Percentiles rank a stretch among this genome's conserved stretches.
Evolutionary conservation across 1,140 invertebrate species (phyloP).

Genomic region (Helicoverpa zea): DNA sequence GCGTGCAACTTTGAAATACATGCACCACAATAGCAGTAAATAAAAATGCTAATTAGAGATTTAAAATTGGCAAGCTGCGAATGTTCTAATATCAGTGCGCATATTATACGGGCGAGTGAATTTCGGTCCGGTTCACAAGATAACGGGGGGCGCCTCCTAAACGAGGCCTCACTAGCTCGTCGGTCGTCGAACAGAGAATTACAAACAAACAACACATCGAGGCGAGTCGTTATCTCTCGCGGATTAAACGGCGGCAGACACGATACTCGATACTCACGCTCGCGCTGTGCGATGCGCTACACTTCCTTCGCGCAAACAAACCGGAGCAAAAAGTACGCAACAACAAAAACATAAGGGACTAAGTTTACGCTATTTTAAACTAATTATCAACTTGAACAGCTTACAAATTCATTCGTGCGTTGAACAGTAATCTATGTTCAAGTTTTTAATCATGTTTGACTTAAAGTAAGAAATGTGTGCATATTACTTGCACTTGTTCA

Average conservation of each 20-base stretch:
- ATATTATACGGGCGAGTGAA: conserved; percentile 78
- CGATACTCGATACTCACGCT: conserved; percentile 55
- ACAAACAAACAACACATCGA: conserved; percentile 79
- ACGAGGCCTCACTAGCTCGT: conserved; percentile 75
- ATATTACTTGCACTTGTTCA: too few species aligned
- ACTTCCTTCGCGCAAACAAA: conserved; percentile 57
- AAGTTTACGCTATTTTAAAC: background rate
- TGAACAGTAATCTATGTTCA: too few species aligned
- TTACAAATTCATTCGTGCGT: background rate
- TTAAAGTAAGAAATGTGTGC: too few species aligned
- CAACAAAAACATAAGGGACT: conserved; percentile 23
- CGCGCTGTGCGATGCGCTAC: conserved; percentile 51
- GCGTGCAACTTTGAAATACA: background rate
- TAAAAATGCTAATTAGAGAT: conserved; percentile 26
- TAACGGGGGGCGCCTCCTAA: conserved; percentile 80
- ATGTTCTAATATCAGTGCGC: conserved; percentile 61
- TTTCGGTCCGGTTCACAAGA: conserved; percentile 75
- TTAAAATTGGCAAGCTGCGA: conserved; percentile 64
- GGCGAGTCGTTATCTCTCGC: conserved; percentile 73
- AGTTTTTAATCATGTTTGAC: too few species aligned
- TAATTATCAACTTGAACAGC: background rate
- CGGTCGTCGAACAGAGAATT: conserved; percentile 66
- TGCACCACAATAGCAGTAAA: conserved; percentile 47
- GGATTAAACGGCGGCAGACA: conserved; percentile 71
- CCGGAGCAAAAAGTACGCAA: conserved; percentile 58